Base-by-base conservation (phyloP, 2,797 vertebrate species). In the Coregonus ussuriensis region DNA sequence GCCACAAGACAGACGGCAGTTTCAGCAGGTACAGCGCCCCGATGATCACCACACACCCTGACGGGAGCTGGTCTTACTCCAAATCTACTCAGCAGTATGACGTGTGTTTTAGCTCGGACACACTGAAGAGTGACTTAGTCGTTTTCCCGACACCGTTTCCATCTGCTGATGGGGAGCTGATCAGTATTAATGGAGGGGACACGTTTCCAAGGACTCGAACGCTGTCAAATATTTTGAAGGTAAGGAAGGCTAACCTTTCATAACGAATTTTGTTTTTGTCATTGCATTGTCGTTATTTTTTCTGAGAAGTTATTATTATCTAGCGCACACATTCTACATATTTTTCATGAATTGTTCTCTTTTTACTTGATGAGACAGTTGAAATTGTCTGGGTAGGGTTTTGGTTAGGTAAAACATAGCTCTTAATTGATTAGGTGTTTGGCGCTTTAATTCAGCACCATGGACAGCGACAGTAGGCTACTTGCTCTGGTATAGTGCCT, bases 201-300 rank as follows among this genome's bases (percentile, higher is more conserved):
- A 66, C 47, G 16, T 76, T 75, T 66, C 75, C 59, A 31, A n/a
- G 69, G 47, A 75, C 71, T 4, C 74, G 41, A n/a, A 75, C 73
- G 2, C 66, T 74, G 1, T 54, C 78, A 16, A 74, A 14, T 1
- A 75, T 35, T 29, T 41, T 63, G 1, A 75, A 33, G 31, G 65
- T 67, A 35, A 65, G 62, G 6, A 41, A 41, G 35, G 35, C 5
- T 37, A 37, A 6, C 35, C 6, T 37, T 37, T 37, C 35, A 37
- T 6, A 37, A 37, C 5, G 1, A 1, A 37, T 37, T 6, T 37
- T 1, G 5, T 37, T 37, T 37, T 37, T 37, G 5, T 37, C 35
- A 37, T 37, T 37, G 35, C 35, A 6, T 37, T 67, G 77, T 79
- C 82, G 41, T n/a, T 86, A 69, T 89, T 89, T 65, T 85, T 80